A percentile compares a stretch with the other conserved stretches of the same genome.
phyloP scores from a whole-genome alignment of 2,113 vertebrate species.

The Chascanopsetta lugubris region DNA sequence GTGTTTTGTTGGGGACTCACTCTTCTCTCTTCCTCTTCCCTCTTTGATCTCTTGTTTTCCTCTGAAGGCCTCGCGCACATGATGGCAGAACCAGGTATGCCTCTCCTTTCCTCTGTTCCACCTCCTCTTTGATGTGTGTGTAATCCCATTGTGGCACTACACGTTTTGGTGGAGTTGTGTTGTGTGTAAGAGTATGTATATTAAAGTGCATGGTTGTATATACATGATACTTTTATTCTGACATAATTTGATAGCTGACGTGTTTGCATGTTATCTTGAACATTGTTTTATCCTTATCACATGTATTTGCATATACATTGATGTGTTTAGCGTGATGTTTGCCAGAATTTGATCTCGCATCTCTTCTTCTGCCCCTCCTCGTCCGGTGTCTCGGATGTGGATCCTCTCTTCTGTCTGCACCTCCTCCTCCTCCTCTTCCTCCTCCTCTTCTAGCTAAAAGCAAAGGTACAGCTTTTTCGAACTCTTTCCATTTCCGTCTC shows the following conservation, averaged over 20 bases:
- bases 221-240: neutral
- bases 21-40: constrained; percentile 24
- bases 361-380: constrained; percentile 28
- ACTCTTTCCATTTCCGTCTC: constrained; percentile 76
- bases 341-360: constrained; percentile 22
- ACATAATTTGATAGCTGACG: neutral
- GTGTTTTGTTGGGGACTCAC: constrained; percentile 48
- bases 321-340: constrained; percentile 3
- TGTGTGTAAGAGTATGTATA: neutral
- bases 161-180: constrained; percentile 29
- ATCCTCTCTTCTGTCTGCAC: constrained; percentile 74
- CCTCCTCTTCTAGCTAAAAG: constrained; percentile 91
- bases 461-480: constrained; percentile 91
- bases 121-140: neutral
- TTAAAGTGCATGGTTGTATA: constrained; percentile 9
- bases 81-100: constrained; percentile 98
- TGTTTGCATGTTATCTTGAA: constrained; percentile 19
- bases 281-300: neutral
- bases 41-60: constrained; percentile 32
- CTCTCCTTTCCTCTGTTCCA: constrained; percentile 44
- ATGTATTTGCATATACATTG: constrained; percentile 39
- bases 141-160: constrained; percentile 10
- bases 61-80: constrained; percentile 93
- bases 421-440: constrained; percentile 78
- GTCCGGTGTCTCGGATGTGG: constrained; percentile 73